Base-by-base conservation (phyloP, 2,113 vertebrate genomes). In the Charadrius vociferus region DNA sequence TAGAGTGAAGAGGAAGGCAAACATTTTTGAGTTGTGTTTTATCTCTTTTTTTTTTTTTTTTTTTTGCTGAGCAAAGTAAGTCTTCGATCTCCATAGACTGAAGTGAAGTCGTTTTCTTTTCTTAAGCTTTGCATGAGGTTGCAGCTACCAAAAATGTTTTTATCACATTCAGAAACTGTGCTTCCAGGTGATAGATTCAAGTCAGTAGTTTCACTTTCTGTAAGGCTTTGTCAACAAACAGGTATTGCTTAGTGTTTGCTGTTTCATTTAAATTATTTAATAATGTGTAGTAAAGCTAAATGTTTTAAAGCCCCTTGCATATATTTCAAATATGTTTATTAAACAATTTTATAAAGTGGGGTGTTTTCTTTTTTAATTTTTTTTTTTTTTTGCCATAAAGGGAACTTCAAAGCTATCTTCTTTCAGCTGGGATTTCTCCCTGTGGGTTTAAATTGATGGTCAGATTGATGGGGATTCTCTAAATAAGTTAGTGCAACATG, bases 21-120 rank as follows among this genome's bases (percentile, higher is more conserved):
- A 36, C 3, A 11, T 12, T 90, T 78, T 30, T 84, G 10, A 49
- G 19, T 84, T 85, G 62, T 47, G 15, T 65, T 91, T 22, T 93
- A n/a, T 59, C 5, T 16, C 0, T 3, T 72, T 32, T 3, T 72
- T 32, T 39, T 39, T 58, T 4, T 16, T 0, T 3, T 72, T 32
- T 3, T 84, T 72, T 56, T 66, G 34, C 23, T 19, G 30, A 68
- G 47, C 5, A n/a, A 77, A 93, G 2, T 55, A 50, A 39, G 1
- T n/a, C 18, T 78, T 86, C 23, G 17, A 0, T 43, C 45, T 73
- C 49, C 14, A 5, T 13, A 47, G 43, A 27, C 12, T 65, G 29
- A 83, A 77, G 47, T 50, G 12, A 92, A 86, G 21, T 36, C 5
- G 2, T 4, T 75, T 74, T 27, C 11, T 39, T 67, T 82, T 41